Evolutionary conservation across 2,888 invertebrate species (phyloP).

Genomic region (Pharmacophagus antenor): DNA sequence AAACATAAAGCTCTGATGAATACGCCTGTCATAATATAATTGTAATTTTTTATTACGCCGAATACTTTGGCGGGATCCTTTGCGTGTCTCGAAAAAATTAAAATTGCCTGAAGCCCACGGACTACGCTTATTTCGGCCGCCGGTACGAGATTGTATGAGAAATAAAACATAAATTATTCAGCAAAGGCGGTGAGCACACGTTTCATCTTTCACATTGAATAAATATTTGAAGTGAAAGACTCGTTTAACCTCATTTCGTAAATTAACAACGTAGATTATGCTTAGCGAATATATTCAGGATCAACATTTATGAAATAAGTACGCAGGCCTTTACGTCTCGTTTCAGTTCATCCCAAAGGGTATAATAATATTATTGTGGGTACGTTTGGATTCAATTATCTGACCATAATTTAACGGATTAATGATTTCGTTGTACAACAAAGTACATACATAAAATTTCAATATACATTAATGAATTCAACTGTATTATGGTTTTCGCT

Average conservation of each 20-base stretch:
- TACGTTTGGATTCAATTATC: conserved; percentile 20
- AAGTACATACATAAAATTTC: neutral
- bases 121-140: conserved; percentile 48
- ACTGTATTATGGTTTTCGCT: neutral
- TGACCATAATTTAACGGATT: conserved; percentile 7
- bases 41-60: conserved; percentile 22
- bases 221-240: conserved; percentile 56
- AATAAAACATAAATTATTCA: conserved; percentile 72
- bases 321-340: conserved; percentile 29
- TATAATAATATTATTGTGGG: conserved; percentile 20
- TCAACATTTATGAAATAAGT: conserved; percentile 31
- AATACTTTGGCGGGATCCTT: conserved; percentile 23
- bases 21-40: conserved; percentile 13
- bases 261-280: conserved; percentile 55
- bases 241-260: conserved; percentile 57
- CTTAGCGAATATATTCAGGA: conserved; percentile 40
- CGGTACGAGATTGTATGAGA: conserved; percentile 50
- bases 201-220: conserved; percentile 67
- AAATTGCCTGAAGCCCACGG: conserved; percentile 51
- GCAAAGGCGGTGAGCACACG: conserved; percentile 58
- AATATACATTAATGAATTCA: neutral
- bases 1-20: conserved; percentile 13
- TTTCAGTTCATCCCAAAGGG: conserved; percentile 30
- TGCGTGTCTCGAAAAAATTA: conserved; percentile 42
- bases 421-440: conserved; percentile 18